Percentiles rank a stretch among this genome's conserved stretches.
Conservation (phyloP, 1,140 invertebrate genomes). For the Druon quercuslanigerum region DNA sequence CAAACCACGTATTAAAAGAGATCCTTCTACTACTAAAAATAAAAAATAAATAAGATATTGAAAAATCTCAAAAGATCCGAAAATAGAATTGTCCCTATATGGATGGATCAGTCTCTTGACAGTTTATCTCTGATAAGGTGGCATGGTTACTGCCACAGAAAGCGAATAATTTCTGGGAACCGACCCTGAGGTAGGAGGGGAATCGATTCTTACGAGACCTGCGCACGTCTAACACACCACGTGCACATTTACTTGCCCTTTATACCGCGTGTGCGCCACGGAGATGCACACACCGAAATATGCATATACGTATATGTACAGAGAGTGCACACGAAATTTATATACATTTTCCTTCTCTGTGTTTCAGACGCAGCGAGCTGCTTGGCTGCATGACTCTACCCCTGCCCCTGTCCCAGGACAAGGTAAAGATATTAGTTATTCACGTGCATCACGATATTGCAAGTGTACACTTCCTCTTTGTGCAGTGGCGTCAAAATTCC, state of each 20-base stretch:
- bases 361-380: constrained; percentile 80
- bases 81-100: no score
- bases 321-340: background rate
- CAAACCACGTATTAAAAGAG: no score
- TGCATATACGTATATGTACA: background rate
- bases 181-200: constrained; percentile 55
- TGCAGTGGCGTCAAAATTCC: constrained; percentile 16
- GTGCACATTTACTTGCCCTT: constrained; percentile 56
- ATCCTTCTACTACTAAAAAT: no score
- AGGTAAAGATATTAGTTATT: constrained; percentile 70
- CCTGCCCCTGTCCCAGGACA: constrained; percentile 78
- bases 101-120: no score
- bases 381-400: constrained; percentile 83
- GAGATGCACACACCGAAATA: constrained; percentile 6
- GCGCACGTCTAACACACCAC: constrained; percentile 66
- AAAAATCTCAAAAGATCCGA: no score
- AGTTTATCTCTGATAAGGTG: background rate
- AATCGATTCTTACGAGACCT: constrained; percentile 69
- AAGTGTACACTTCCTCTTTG: constrained; percentile 16
- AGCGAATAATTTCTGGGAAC: constrained; percentile 49
- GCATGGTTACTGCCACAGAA: background rate
- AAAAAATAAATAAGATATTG: no score
- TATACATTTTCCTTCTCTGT: constrained; percentile 49
- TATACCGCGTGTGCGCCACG: constrained; percentile 12
- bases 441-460: constrained; percentile 12